Percentiles rank a stretch among this genome's conserved stretches.
Evolutionary conservation across 2,888 invertebrate genomes (phyloP).

Genomic region (Trachelus stipa): DNA sequence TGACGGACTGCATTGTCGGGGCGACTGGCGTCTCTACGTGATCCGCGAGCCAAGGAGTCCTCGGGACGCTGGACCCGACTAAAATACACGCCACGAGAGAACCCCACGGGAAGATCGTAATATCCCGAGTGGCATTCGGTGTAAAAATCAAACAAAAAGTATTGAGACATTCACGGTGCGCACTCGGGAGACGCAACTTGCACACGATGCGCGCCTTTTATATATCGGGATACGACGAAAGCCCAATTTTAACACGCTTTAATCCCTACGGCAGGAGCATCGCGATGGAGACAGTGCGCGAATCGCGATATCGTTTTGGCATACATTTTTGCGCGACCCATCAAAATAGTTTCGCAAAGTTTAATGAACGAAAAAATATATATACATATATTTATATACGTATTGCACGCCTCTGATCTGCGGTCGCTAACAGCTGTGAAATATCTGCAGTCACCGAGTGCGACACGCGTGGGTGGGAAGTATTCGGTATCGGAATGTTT

Average conservation of each 20-base stretch:
- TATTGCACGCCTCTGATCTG: too few species aligned
- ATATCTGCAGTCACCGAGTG: background rate
- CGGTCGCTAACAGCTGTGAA: background rate
- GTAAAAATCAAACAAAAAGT: background rate
- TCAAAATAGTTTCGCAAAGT: background rate
- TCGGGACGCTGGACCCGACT: conserved; percentile 7
- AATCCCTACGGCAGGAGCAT: background rate
- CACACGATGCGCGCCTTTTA: background rate
- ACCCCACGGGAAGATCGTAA: conserved; percentile 4
- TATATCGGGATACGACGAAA: background rate
- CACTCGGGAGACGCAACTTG: conserved; percentile 9
- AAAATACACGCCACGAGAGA: conserved; percentile 17
- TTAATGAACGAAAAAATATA: background rate
- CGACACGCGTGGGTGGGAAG: background rate
- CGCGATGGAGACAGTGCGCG: background rate
- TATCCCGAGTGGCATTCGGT: background rate
- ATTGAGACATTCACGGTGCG: conserved; percentile 16
- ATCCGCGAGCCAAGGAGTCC: conserved; percentile 38
- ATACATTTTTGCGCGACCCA: background rate
- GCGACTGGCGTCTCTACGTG: conserved; percentile 39
- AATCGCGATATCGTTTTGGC: background rate
- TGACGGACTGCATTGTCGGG: conserved; percentile 34
- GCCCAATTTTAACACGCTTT: background rate
- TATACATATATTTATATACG: too few species aligned
- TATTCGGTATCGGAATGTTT: background rate